Percentiles rank a stretch among this genome's conserved stretches.
phyloP scores from a whole-genome alignment of 2,797 vertebrate genomes.

The Taenioides sp. region DNA sequence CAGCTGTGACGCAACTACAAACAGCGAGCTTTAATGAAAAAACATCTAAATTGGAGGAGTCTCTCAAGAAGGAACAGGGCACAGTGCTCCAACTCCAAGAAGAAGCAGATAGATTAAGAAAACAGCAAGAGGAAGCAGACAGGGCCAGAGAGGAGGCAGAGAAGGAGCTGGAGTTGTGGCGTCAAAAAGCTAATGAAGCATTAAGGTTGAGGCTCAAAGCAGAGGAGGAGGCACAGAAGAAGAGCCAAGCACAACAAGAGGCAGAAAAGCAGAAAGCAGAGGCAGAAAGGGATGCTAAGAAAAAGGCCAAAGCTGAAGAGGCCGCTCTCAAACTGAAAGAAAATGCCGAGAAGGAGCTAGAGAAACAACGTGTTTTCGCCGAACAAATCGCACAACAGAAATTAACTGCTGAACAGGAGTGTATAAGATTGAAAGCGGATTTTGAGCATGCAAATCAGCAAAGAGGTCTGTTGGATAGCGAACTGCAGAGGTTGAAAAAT shows the following conservation, averaged over 20 bases:
- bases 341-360: constrained; percentile 89
- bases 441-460: constrained; percentile 91
- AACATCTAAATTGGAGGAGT: constrained; percentile 86
- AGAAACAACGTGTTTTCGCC: constrained; percentile 86
- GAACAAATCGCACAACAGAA: constrained; percentile 90
- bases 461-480: constrained; percentile 87
- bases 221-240: constrained; percentile 92
- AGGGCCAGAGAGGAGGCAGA: constrained; percentile 85
- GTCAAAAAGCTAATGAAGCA: constrained; percentile 93
- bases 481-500: constrained; percentile 87
- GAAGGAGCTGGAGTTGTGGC: constrained; percentile 92
- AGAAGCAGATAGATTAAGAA: constrained; percentile 85
- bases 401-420: constrained; percentile 89
- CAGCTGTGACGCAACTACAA: constrained; percentile 82
- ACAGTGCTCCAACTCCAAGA: constrained; percentile 87
- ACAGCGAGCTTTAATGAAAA: constrained; percentile 83
- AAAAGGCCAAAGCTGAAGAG: constrained; percentile 88
- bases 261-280: constrained; percentile 94
- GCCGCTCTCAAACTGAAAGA: constrained; percentile 89
- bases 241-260: constrained; percentile 88
- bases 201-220: constrained; percentile 90
- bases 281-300: constrained; percentile 89
- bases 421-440: constrained; percentile 88
- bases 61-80: constrained; percentile 88
- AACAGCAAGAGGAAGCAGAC: constrained; percentile 86